Evolutionary conservation across 2,888 invertebrate species (phyloP).

Genomic region (Nomada lathburiana): DNA sequence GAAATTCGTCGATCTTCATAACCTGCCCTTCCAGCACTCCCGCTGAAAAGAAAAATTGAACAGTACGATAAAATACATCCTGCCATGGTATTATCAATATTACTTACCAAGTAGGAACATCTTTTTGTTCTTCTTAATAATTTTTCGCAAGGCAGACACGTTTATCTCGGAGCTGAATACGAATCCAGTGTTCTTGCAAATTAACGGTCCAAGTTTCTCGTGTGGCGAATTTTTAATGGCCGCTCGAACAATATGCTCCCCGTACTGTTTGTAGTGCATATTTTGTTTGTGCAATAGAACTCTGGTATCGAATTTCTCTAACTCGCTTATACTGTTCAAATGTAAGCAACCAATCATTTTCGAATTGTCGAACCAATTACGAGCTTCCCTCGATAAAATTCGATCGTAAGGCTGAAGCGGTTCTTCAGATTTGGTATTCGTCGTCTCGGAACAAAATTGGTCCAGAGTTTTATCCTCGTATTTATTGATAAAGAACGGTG

Average conservation of each 20-base stretch:
- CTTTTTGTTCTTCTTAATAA: slow-evolving; percentile 90
- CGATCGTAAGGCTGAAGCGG: slow-evolving; percentile 88
- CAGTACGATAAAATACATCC: not conserved
- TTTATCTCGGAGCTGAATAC: slow-evolving; percentile 90
- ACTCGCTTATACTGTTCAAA: slow-evolving; percentile 89
- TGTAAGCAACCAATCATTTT: slow-evolving; percentile 91
- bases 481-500: slow-evolving; percentile 87
- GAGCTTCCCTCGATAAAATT: slow-evolving; percentile 90
- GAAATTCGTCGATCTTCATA: slow-evolving; percentile 89
- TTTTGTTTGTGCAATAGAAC: slow-evolving; percentile 88
- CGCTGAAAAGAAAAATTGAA: slow-evolving; percentile 84
- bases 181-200: slow-evolving; percentile 88
- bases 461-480: slow-evolving; percentile 71
- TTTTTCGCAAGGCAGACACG: slow-evolving; percentile 87
- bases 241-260: slow-evolving; percentile 87
- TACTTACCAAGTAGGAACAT: slow-evolving; percentile 88
- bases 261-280: slow-evolving; percentile 89
- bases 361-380: slow-evolving; percentile 89
- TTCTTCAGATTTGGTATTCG: slow-evolving; percentile 77
- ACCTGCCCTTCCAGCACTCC: slow-evolving; percentile 90
- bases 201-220: slow-evolving; percentile 88
- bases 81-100: not conserved
- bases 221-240: slow-evolving; percentile 89
- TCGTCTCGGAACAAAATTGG: slow-evolving; percentile 84
- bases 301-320: slow-evolving; percentile 88